Conservation (phyloP, 2,113 vertebrate species). For the Acanthochromis polyacanthus region DNA sequence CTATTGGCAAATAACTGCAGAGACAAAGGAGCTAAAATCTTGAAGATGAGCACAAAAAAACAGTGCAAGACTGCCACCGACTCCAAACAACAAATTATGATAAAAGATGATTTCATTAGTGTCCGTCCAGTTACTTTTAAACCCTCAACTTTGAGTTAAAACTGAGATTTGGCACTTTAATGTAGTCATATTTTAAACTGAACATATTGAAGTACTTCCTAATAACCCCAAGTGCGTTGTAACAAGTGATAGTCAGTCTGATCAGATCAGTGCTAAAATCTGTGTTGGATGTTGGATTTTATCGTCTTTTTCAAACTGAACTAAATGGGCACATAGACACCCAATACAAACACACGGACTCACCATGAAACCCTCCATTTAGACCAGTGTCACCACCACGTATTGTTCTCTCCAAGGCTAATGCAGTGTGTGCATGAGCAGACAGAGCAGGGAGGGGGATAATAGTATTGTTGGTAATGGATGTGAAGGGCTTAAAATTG, state of each 20-base stretch:
- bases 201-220: too few species aligned
- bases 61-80: too few species aligned
- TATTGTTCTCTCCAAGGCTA: conserved; percentile 70
- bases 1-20: too few species aligned
- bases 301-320: conserved; percentile 31
- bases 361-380: conserved; percentile 62
- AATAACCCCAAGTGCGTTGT: too few species aligned
- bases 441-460: conserved; percentile 32
- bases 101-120: too few species aligned
- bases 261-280: background rate
- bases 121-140: too few species aligned
- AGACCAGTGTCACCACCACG: conserved; percentile 57
- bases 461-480: conserved; percentile 75
- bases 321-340: conserved; percentile 14
- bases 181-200: too few species aligned
- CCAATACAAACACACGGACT: conserved; percentile 28
- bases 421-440: conserved; percentile 48
- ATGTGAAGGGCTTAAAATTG: conserved; percentile 76
- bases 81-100: too few species aligned
- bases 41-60: too few species aligned
- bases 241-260: background rate
- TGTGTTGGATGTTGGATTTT: background rate
- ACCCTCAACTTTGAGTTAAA: too few species aligned
- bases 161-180: too few species aligned
- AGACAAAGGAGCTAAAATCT: too few species aligned